Percentiles rank a stretch among this genome's conserved stretches.
Conservation (phyloP, 2,888 invertebrate genomes). For the Leptinotarsa juncta region DNA sequence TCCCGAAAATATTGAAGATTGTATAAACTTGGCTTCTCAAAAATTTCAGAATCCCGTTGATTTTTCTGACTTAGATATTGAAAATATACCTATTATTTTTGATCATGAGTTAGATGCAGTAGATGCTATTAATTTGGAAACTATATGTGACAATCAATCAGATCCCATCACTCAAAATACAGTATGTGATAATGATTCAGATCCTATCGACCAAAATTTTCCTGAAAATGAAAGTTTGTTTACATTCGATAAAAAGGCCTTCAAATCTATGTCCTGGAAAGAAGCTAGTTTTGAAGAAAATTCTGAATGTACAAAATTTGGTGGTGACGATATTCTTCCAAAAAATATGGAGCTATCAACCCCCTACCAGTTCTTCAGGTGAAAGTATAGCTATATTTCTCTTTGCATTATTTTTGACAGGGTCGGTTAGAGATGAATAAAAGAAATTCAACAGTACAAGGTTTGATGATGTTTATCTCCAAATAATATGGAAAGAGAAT, state of each 20-base stretch:
- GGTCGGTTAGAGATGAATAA: too few relatives aligned
- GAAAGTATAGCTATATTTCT: background rate
- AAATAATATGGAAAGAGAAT: too few relatives aligned
- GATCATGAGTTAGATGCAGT: too few relatives aligned
- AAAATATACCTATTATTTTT: too few relatives aligned
- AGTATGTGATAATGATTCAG: too few relatives aligned
- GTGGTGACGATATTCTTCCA: background rate
- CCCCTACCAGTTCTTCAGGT: background rate
- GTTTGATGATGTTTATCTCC: too few relatives aligned
- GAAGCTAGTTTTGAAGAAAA: background rate
- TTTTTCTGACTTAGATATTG: background rate
- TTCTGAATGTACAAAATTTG: background rate
- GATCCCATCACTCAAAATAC: too few relatives aligned
- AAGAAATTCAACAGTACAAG: too few relatives aligned
- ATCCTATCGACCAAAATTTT: too few relatives aligned
- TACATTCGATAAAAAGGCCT: slow-evolving; percentile 1
- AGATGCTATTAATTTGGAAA: too few relatives aligned
- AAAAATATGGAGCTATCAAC: background rate
- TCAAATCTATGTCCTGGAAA: background rate
- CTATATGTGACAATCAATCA: too few relatives aligned
- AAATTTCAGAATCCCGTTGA: background rate
- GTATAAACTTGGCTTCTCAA: background rate
- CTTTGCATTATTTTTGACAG: background rate
- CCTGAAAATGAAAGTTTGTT: background rate
- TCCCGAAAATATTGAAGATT: background rate